phyloP scores from a whole-genome alignment of 2,797 vertebrate species.

The Nannoperca australis region DNA sequence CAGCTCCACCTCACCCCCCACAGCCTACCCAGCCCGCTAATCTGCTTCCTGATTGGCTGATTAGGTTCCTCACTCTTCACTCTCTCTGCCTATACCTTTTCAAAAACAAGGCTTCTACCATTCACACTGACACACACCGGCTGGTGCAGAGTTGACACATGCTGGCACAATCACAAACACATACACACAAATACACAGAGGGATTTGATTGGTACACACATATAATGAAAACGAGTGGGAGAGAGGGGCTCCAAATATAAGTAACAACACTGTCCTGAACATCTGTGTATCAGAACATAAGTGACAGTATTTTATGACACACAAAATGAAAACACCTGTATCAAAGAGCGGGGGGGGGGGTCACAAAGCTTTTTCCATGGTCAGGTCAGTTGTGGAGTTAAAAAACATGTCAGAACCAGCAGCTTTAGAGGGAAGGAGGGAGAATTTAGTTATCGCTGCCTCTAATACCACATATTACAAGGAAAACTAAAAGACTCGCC shows the following conservation, averaged over 20 bases:
- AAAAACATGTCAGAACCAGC: not conserved
- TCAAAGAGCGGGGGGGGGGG: not conserved
- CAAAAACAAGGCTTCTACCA: conserved; percentile 60
- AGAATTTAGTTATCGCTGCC: not conserved
- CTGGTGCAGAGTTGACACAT: conserved; percentile 62
- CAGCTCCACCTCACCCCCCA: conserved; percentile 69
- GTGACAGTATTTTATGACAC: not conserved
- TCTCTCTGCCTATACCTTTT: conserved; percentile 70
- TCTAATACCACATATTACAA: not conserved
- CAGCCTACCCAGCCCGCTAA: conserved; percentile 54
- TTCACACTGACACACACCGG: conserved; percentile 22
- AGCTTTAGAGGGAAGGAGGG: not conserved
- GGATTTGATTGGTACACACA: conserved; percentile 46
- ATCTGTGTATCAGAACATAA: conserved; percentile 19
- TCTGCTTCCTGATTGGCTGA: conserved; percentile 84
- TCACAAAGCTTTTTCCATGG: not conserved
- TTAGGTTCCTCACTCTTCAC: conserved; percentile 70
- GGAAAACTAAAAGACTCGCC: not conserved
- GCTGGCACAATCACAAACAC: conserved; percentile 64
- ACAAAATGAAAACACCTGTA: not conserved
- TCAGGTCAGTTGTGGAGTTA: not conserved
- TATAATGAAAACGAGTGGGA: conserved; percentile 17
- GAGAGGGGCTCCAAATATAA: conserved; percentile 13
- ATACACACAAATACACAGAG: conserved; percentile 20
- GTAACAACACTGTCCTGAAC: conserved; percentile 15